Evolutionary conservation across 2,797 vertebrate genomes (phyloP), one percentile per base, ranked within the genome.

Genomic region (Prunella strophiata): DNA sequence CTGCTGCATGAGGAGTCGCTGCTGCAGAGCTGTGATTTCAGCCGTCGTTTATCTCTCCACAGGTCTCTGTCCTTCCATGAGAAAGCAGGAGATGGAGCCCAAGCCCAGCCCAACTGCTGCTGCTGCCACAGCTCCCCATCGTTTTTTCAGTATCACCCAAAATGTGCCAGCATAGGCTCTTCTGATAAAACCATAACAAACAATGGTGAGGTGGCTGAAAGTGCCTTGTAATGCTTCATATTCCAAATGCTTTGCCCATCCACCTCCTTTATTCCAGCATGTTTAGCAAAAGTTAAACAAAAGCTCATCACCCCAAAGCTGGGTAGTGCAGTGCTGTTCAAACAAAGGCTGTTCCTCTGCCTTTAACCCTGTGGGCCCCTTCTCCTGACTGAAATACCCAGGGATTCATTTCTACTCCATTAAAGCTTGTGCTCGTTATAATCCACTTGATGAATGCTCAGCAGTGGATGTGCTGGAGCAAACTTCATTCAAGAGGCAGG

Each of bases 31-130:
- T 29, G 55, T 2, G 42, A 20, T 29, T 84, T 40, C 51, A 70
- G 86, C 76, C 4, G 5, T 26, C 1, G 0, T 57, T 82, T 52
- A 4, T 55, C 76, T 77, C 55, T 4, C 54, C 61, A 11, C 32
- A 38, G 57, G 42, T 32, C 65, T 83, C 72, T 90, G 81, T 88
- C 94, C 86, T 94, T 88, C 91, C 45, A 0, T 22, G 26, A 75
- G 30, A 17, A 57, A 85, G 91, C 89, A 88, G 95, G 89, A 92
- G 89, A 67, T 91, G 89, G 87, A 93, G 87, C 84, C 86, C 91
- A 78, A 89, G 47, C 38, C 80, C 77, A 68, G 59, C 82, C 88
- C 93, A 79, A 17, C 36, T n/a, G 27, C 72, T 19, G 27, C 72
- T 19, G 45, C 85, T 67, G 29, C 54, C 30, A 7, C 68, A 50